Conservation (phyloP, 2,797 vertebrate species). For the Cheirogaleus major region DNA sequence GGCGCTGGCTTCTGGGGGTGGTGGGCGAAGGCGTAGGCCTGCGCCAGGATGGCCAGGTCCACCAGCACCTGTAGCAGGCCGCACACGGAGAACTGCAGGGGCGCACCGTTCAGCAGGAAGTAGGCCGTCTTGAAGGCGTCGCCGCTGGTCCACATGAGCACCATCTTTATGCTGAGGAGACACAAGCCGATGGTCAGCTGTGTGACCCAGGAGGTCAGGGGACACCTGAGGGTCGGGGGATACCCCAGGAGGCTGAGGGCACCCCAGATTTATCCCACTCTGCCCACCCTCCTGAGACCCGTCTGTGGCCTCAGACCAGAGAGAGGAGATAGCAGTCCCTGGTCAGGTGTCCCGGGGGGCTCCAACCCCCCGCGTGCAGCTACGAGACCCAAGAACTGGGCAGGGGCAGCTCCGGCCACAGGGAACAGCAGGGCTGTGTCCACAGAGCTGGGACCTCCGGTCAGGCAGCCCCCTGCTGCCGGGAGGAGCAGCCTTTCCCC, state of each 20-base stretch:
- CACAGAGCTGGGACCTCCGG: no score
- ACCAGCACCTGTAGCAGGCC: slow-evolving; percentile 97
- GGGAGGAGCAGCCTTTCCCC: neutral
- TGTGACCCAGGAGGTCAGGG: neutral
- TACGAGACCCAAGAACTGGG: neutral
- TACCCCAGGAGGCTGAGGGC: no score
- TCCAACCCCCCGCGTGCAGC: neutral
- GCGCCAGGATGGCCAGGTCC: slow-evolving; percentile 94
- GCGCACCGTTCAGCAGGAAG: slow-evolving; percentile 96
- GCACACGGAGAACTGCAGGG: slow-evolving; percentile 95
- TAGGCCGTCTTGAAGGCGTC: slow-evolving; percentile 98
- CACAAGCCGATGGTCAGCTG: neutral
- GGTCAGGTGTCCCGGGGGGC: no score
- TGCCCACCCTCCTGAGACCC: accelerated
- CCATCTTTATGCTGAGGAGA: slow-evolving; percentile 95
- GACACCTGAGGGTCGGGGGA: neutral
- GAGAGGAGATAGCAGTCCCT: neutral
- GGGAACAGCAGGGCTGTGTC: no score
- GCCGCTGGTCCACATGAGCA: slow-evolving; percentile 98
- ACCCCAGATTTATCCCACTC: neutral
- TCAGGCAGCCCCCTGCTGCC: neutral
- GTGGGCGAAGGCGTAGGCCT: slow-evolving; percentile 94
- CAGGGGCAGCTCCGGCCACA: no score
- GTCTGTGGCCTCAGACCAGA: neutral
- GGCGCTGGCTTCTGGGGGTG: slow-evolving; percentile 93